Conservation (phyloP, 2,888 invertebrate genomes). For the Sclerodermus sp. region DNA sequence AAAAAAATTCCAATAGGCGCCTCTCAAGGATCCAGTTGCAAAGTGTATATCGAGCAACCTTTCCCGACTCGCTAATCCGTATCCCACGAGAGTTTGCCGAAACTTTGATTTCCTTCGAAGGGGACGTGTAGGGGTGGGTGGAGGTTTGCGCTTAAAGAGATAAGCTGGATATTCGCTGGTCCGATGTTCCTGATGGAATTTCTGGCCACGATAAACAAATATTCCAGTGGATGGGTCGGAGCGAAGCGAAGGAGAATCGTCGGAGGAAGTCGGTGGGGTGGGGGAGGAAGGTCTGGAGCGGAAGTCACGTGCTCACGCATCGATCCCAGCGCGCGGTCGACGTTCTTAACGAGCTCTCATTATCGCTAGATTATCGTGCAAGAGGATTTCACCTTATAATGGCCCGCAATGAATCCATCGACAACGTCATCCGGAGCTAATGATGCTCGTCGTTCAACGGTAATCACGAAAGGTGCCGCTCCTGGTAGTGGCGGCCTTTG, state of each 20-base stretch:
- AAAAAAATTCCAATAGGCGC: too few species aligned
- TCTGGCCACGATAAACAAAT: too few species aligned
- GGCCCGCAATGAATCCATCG: conserved; percentile 48
- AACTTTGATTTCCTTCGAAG: too few species aligned
- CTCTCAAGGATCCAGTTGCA: too few species aligned
- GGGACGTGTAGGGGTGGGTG: too few species aligned
- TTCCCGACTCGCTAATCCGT: too few species aligned
- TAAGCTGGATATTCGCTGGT: too few species aligned
- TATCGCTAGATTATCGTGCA: conserved; percentile 52
- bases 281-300: conserved; percentile 14
- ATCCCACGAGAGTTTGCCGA: too few species aligned
- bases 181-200: too few species aligned
- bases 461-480: conserved; percentile 24
- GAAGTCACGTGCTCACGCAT: conserved; percentile 22
- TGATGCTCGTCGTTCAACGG: conserved; percentile 43
- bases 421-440: conserved; percentile 42
- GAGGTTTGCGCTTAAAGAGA: too few species aligned
- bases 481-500: background rate
- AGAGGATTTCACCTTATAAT: conserved; percentile 44
- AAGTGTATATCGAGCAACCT: too few species aligned
- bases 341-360: conserved; percentile 45
- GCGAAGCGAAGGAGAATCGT: background rate
- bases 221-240: too few species aligned
- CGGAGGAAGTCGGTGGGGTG: conserved; percentile 1
- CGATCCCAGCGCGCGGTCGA: conserved; percentile 22